These are phyloP conservation scores for Centropyge bicolor DNA, from an alignment of 2,797 vertebrate species.

Conservation along the genomic window DNA sequence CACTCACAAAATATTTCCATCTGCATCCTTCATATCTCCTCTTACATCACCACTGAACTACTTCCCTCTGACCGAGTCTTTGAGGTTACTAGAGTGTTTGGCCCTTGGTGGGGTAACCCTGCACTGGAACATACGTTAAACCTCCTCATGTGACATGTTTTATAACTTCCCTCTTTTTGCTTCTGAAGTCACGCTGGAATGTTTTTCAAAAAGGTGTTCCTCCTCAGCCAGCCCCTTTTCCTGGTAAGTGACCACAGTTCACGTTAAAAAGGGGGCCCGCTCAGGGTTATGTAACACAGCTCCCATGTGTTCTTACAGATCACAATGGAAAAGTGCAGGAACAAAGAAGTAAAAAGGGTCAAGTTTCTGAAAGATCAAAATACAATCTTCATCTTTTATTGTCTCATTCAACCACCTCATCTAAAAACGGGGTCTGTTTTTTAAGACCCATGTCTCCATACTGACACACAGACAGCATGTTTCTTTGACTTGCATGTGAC, in stretches of 20 bases:
- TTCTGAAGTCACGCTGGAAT: slow-evolving; percentile 18
- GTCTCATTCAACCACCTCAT: background rate
- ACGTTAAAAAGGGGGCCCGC: background rate
- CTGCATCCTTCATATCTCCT: background rate
- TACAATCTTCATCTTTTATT: no score
- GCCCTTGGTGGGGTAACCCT: background rate
- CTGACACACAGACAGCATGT: background rate
- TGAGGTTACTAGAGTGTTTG: background rate
- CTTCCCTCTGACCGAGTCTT: background rate
- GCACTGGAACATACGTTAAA: background rate
- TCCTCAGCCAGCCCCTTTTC: slow-evolving; percentile 1
- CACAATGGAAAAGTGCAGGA: background rate
- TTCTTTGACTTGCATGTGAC: background rate
- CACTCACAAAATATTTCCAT: background rate
- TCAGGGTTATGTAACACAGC: slow-evolving; percentile 19
- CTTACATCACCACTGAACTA: background rate
- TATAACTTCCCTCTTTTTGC: slow-evolving; percentile 23
- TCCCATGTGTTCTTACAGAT: slow-evolving; percentile 9
- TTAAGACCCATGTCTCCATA: background rate
- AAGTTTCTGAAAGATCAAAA: no score
- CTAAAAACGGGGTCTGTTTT: background rate
- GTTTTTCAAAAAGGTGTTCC: slow-evolving; percentile 34
- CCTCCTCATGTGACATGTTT: background rate
- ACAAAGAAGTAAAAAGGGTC: background rate
- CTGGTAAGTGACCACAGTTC: slow-evolving; percentile 17